Percentiles rank a stretch among this genome's conserved stretches.
Conservation (phyloP, 2,113 vertebrate genomes). For the Numida meleagris region DNA sequence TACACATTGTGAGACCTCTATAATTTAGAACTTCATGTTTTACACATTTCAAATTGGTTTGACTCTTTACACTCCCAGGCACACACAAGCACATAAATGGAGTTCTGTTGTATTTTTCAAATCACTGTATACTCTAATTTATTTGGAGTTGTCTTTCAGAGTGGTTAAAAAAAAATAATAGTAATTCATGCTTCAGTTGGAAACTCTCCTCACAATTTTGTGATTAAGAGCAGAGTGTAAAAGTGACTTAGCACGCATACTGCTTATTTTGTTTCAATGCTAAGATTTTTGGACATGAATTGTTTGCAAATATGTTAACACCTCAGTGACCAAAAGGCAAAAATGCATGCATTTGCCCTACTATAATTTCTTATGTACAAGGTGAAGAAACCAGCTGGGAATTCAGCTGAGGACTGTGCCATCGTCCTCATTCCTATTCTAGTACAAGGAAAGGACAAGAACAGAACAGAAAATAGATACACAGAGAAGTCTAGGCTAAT, state of each 20-base stretch:
- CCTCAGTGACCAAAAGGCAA: neutral
- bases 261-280: neutral
- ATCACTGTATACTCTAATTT: constrained; percentile 23
- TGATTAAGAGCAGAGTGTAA: neutral
- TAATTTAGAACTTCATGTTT: constrained; percentile 38
- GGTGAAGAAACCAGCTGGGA: too few relatives aligned
- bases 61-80: neutral
- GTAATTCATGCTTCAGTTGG: neutral
- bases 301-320: neutral
- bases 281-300: neutral
- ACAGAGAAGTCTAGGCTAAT: neutral
- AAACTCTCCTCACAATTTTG: neutral
- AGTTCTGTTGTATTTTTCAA: neutral
- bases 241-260: neutral
- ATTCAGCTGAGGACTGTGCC: neutral
- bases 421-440: neutral
- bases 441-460: neutral
- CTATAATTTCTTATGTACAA: neutral
- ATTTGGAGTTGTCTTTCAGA: constrained; percentile 9
- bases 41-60: constrained; percentile 57
- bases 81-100: neutral
- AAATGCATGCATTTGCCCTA: neutral
- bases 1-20: constrained; percentile 22
- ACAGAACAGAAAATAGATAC: neutral
- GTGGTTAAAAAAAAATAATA: neutral